Evolutionary conservation across 2,797 vertebrate genomes (phyloP), one percentile per base, ranked within the genome.

Genomic region (Notoglanidium macrostoma): DNA sequence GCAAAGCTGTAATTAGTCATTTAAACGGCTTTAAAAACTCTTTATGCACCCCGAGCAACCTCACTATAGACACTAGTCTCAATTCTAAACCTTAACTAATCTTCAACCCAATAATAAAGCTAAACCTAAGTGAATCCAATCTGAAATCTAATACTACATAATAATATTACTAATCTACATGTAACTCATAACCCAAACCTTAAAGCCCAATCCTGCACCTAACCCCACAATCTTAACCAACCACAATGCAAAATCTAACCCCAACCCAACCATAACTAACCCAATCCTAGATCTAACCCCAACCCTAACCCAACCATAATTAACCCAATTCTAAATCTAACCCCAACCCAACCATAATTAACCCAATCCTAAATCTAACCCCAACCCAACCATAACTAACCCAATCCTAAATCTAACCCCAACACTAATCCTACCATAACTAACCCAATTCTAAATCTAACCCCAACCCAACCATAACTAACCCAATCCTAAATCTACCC

Each of bases 1-100:
- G 59, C 54, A 68, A 83, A 84, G 65, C 61, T 26, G 35, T 49
- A 78, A 49, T 87, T 76, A 59, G 73, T 78, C 29, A 82, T 73
- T 46, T 68, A 35, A 68, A 83, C 23, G 19, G 80, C 10, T 49
- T 6, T 54, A 32, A 63, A 46, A 49, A 21, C 63, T 54, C 29
- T 83, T 68, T 35, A 68, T 29, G 23, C 63, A 32, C n/a, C 26
- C 46, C n/a, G 68, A 83, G 49, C 46, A 68, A 51, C 46, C 44
- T 35, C 61, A 32, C n/a, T 83, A 68, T 54, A 54, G 63, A 32
- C 46, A 54, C 61, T 3, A 32, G 51, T 49, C 11, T 23, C 51
- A 46, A 59, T 73, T 54, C 35, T 57, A 73, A 40, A 40, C 82
- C 49, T 70, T 83, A 54, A 40, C 78, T 63, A n/a, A 46, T 46